These are phyloP conservation scores for Coboldia fuscipes DNA, from an alignment of 1,140 invertebrate species.

Conservation along the genomic window DNA sequence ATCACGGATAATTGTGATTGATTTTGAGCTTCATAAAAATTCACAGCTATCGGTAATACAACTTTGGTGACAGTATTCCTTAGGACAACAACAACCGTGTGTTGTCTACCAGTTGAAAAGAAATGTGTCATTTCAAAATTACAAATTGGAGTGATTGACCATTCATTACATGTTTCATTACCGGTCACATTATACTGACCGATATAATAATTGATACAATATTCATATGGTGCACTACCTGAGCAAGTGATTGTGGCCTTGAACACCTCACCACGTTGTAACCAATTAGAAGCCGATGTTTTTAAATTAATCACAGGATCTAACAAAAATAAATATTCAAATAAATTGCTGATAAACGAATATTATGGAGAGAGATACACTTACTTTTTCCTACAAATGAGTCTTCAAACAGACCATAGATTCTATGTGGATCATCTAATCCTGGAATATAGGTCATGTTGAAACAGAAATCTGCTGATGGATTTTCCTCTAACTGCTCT, in stretches of 20 bases:
- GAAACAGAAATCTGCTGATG: constrained; percentile 31
- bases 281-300: constrained; percentile 50
- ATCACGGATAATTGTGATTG: constrained; percentile 66
- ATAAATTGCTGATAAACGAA: constrained; percentile 4
- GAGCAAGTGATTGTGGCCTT: constrained; percentile 43
- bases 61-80: constrained; percentile 45
- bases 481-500: too few relatives aligned
- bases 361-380: constrained; percentile 6
- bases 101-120: constrained; percentile 35
- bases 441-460: constrained; percentile 32
- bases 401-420: constrained; percentile 48
- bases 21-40: constrained; percentile 54
- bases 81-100: constrained; percentile 52
- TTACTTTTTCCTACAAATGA: constrained; percentile 37
- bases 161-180: constrained; percentile 42
- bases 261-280: constrained; percentile 55
- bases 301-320: constrained; percentile 41
- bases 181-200: constrained; percentile 58
- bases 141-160: constrained; percentile 24
- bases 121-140: constrained; percentile 40
- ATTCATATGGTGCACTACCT: constrained; percentile 42
- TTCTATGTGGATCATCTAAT: constrained; percentile 39
- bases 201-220: constrained; percentile 34
- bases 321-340: constrained; percentile 20
- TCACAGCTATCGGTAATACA: constrained; percentile 45